These are phyloP conservation scores for Toxotes lorentzi DNA, from an alignment of 2,797 vertebrate species.

Conservation along the genomic window DNA sequence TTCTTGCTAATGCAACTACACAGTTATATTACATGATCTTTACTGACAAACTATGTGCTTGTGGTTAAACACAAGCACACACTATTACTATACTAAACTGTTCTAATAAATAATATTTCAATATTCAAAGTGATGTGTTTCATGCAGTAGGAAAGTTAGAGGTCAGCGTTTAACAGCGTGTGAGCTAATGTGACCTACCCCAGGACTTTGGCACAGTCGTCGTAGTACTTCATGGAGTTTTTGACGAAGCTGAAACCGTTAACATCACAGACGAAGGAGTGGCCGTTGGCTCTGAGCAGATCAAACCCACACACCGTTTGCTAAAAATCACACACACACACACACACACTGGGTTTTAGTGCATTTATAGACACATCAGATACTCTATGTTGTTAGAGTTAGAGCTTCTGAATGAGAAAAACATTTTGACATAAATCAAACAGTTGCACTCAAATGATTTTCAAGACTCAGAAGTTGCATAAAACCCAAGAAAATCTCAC, in stretches of 20 bases:
- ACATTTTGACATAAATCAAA: background rate
- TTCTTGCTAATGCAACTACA: background rate
- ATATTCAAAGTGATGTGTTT: background rate
- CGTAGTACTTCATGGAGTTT: constrained; percentile 99
- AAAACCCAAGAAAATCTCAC: background rate
- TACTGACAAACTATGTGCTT: background rate
- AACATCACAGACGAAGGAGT: constrained; percentile 97
- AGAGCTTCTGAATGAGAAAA: background rate
- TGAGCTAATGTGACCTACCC: constrained; percentile 83
- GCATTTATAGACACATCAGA: background rate
- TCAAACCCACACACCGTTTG: constrained; percentile 99
- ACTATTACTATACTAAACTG: background rate
- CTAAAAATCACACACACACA: constrained; percentile 72
- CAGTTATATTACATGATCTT: background rate
- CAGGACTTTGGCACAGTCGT: constrained; percentile 98
- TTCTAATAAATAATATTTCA: background rate
- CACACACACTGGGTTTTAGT: constrained; percentile 5
- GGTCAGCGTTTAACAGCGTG: background rate
- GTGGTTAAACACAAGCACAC: background rate
- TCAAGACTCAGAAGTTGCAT: no score
- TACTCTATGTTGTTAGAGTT: background rate
- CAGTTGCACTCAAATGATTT: background rate
- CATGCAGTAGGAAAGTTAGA: background rate
- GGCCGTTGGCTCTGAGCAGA: constrained; percentile 95
- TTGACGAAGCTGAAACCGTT: constrained; percentile 99